A percentile compares a stretch with the other conserved stretches of the same genome.
These are phyloP conservation scores for Drosophila auraria DNA, from an alignment of 1,140 invertebrate species.

Conservation along the genomic window DNA sequence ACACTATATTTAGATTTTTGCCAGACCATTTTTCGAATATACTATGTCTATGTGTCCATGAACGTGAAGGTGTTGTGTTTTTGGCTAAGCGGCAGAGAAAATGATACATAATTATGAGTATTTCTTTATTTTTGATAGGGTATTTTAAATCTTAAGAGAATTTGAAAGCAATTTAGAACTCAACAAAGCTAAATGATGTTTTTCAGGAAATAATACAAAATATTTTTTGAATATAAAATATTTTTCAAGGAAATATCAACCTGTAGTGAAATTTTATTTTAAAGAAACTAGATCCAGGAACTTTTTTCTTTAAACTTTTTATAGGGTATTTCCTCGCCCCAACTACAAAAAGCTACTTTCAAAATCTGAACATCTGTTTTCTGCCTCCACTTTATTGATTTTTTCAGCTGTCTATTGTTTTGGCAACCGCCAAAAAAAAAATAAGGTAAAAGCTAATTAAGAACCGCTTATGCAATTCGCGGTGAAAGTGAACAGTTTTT, in stretches of 20 bases:
- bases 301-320: neutral
- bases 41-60: constrained; percentile 66
- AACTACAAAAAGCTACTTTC: neutral
- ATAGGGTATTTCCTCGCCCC: neutral
- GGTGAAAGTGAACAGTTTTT: constrained; percentile 20
- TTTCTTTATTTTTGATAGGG: neutral
- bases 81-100: constrained; percentile 15
- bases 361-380: constrained; percentile 6
- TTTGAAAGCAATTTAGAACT: neutral
- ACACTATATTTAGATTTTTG: constrained; percentile 72
- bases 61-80: constrained; percentile 64
- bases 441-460: constrained; percentile 5
- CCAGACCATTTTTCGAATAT: constrained; percentile 39
- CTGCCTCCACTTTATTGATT: constrained; percentile 19
- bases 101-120: neutral
- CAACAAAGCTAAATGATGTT: neutral
- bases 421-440: constrained; percentile 24
- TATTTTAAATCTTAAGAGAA: no score
- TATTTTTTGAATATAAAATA: neutral
- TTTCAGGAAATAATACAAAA: no score
- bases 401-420: constrained; percentile 44
- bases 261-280: no score
- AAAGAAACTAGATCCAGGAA: neutral
- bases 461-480: constrained; percentile 38
- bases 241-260: no score